phyloP scores from a whole-genome alignment of 2,113 vertebrate species.

The Ibidorhyncha struthersii region DNA sequence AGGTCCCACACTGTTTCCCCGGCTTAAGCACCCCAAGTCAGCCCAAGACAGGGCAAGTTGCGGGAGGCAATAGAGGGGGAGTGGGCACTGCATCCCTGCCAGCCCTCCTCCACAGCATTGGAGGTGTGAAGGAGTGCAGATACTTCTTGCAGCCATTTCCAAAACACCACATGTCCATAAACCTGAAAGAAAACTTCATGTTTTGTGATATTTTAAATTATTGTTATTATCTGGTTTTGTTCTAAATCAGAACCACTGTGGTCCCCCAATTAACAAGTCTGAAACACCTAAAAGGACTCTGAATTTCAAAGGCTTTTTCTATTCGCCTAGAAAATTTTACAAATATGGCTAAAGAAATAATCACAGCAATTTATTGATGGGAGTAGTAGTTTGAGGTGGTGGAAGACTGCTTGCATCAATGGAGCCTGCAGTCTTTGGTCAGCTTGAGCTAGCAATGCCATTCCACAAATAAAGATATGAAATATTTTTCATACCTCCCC shows the following conservation, averaged over 20 bases:
- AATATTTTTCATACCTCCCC: background rate
- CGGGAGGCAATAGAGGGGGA: background rate
- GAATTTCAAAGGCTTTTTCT: background rate
- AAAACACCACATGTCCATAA: rapidly evolving
- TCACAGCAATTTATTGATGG: background rate
- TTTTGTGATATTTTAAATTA: background rate
- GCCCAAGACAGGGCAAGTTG: background rate
- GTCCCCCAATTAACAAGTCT: background rate
- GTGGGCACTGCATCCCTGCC: background rate
- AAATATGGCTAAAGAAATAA: background rate
- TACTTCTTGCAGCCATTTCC: background rate
- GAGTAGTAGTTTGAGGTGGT: background rate
- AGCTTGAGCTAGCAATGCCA: background rate
- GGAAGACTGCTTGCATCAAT: background rate
- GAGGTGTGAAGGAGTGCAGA: background rate
- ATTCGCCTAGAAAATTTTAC: background rate
- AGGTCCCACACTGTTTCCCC: background rate
- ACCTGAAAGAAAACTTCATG: background rate
- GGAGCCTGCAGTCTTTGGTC: background rate
- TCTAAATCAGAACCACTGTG: background rate
- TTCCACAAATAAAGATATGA: background rate
- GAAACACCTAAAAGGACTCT: background rate
- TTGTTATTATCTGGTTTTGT: background rate
- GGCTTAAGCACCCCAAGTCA: background rate
- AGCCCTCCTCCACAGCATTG: rapidly evolving